A percentile compares a stretch with the other conserved stretches of the same genome.
Conservation (phyloP, 2,113 vertebrate species). For the Actenoides lindsayi region DNA sequence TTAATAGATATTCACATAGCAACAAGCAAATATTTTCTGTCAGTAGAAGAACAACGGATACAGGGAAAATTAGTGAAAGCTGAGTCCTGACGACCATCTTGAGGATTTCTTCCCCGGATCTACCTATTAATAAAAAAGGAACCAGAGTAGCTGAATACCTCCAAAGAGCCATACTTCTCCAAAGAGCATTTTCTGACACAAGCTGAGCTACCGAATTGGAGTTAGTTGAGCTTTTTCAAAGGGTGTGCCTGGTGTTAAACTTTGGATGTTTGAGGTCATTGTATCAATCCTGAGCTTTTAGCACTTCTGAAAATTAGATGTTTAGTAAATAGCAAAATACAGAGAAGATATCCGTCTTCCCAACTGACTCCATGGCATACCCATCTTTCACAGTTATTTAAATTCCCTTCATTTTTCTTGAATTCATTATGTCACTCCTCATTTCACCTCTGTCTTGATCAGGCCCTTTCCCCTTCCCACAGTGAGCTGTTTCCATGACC, state of each 20-base stretch:
- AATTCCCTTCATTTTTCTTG: neutral
- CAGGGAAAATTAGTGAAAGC: neutral
- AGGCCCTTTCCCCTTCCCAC: neutral
- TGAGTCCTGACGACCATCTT: neutral
- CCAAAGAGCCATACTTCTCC: neutral
- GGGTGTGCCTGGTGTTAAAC: neutral
- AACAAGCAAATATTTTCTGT: conserved; percentile 35
- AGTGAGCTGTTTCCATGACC: neutral
- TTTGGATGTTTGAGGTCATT: neutral
- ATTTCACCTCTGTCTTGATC: neutral
- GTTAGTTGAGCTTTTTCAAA: neutral
- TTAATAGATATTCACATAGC: neutral
- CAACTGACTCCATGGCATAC: neutral
- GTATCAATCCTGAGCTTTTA: neutral
- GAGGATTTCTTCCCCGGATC: neutral
- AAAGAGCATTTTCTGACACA: neutral
- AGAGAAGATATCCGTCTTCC: neutral
- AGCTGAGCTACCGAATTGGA: neutral
- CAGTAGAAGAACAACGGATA: neutral
- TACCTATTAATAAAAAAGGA: neutral
- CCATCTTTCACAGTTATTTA: neutral
- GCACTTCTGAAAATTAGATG: neutral
- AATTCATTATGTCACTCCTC: neutral
- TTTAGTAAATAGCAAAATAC: neutral
- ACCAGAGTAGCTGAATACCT: neutral